Conservation (phyloP, 1,140 invertebrate genomes). For the Acromyrmex echinatior region DNA sequence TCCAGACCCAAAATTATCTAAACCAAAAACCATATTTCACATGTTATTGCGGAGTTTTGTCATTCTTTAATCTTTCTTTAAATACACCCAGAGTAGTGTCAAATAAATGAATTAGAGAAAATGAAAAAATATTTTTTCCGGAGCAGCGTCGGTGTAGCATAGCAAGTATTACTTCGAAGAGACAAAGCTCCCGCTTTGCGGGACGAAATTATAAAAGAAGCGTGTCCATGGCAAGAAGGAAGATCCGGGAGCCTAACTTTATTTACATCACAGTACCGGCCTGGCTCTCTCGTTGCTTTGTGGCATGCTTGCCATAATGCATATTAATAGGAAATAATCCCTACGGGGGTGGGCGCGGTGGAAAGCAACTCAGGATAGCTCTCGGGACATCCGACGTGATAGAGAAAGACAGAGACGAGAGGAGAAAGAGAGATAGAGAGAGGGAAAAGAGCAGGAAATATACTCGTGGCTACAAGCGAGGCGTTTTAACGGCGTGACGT, state of each 20-base stretch:
- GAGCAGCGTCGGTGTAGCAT: slow-evolving; percentile 45
- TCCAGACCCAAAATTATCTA: too few relatives aligned
- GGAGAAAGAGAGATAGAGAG: slow-evolving; percentile 47
- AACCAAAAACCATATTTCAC: background rate
- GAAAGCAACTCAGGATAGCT: slow-evolving; percentile 39
- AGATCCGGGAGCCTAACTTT: slow-evolving; percentile 75
- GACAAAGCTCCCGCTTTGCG: slow-evolving; percentile 58
- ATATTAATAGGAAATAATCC: slow-evolving; percentile 78
- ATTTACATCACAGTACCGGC: slow-evolving; percentile 73
- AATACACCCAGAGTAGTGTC: slow-evolving; percentile 42
- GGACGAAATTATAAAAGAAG: slow-evolving; percentile 74
- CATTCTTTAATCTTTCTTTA: background rate
- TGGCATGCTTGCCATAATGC: slow-evolving; percentile 70
- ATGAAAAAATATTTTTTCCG: slow-evolving; percentile 70
- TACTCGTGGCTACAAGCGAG: slow-evolving; percentile 67
- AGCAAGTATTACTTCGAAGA: slow-evolving; percentile 46
- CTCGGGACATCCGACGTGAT: slow-evolving; percentile 57
- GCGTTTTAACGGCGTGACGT: slow-evolving; percentile 79
- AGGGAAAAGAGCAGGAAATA: slow-evolving; percentile 44
- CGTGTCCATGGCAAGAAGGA: slow-evolving; percentile 65
- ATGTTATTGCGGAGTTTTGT: too few relatives aligned
- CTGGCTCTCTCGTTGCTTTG: slow-evolving; percentile 70
- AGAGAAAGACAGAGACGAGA: slow-evolving; percentile 52
- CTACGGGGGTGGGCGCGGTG: slow-evolving; percentile 47
- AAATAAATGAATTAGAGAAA: slow-evolving; percentile 21